phyloP scores from a whole-genome alignment of 2,888 invertebrate genomes.

The Hyles lineata region DNA sequence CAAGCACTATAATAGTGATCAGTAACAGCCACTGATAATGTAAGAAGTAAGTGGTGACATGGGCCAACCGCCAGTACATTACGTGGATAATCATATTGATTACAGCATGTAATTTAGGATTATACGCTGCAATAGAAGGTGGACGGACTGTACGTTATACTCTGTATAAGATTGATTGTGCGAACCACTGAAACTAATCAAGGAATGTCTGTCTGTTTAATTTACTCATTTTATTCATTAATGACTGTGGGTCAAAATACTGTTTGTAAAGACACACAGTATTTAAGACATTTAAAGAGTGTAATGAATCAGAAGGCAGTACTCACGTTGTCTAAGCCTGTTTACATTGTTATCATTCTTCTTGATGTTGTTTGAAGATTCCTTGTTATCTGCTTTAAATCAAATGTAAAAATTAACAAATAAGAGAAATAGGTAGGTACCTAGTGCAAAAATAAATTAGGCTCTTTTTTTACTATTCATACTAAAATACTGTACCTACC shows the following conservation, averaged over 20 bases:
- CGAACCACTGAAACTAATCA: neutral
- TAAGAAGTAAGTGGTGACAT: conserved; percentile 51
- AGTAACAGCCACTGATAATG: conserved; percentile 50
- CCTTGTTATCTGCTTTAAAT: conserved; percentile 22
- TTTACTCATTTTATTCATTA: too few species aligned
- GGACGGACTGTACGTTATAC: conserved; percentile 18
- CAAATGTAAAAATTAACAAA: neutral
- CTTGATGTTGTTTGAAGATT: neutral
- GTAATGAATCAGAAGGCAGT: conserved; percentile 36
- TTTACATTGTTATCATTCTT: conserved; percentile 30
- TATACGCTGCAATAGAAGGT: conserved; percentile 55
- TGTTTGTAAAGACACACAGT: neutral
- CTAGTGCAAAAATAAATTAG: too few species aligned
- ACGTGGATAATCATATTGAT: conserved; percentile 58
- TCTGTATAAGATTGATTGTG: neutral
- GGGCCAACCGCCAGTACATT: conserved; percentile 60
- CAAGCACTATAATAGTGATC: conserved; percentile 66
- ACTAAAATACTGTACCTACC: too few species aligned
- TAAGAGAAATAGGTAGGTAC: too few species aligned
- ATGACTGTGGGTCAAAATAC: too few species aligned
- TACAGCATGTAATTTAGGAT: conserved; percentile 49
- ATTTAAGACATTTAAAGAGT: neutral
- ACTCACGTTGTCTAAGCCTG: conserved; percentile 61
- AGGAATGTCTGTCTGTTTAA: neutral
- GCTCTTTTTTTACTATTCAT: too few species aligned